Evolutionary conservation across 2,113 vertebrate species (phyloP), one percentile per base, ranked within the genome.

Genomic region (Hiodon alosoides): DNA sequence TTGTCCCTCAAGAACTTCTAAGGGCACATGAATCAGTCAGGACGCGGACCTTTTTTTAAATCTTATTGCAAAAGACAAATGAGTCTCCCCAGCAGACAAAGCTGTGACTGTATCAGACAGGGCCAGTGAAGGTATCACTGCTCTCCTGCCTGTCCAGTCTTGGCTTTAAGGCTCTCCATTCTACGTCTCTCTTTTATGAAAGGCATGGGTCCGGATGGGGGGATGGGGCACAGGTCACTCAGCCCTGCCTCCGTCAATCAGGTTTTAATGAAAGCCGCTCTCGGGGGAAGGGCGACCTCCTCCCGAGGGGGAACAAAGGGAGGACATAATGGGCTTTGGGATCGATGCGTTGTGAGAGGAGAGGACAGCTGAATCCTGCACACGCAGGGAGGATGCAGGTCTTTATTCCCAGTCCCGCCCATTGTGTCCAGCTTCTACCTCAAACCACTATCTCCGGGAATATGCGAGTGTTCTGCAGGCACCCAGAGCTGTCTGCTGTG

Each of bases 1-100:
- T 31, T 31, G 31, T 31, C 31, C 31, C 31, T 31, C 31, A 31
- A 31, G 31, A 31, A 31, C 31, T 31, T 31, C 31, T 31, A 31
- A 31, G 31, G 31, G 31, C 31, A 31, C 31, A 31, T 31, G 31
- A 31, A 31, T 31, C 31, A 31, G 31, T 31, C 31, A 31, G 31
- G 31, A 31, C 31, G 31, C 31, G 31, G 0, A 31, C 31, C 31
- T n/a, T n/a, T n/a, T 77, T 77, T 79, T 76, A 68, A 54, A 48
- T 88, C 88, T 87, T 87, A 86, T 87, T 84, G 85, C 61, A 59
- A 69, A 77, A n/a, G 69, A 79, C 77, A 74, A 80, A 78, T 46
- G 77, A 82, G 80, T 76, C 55, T 66, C 64, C 76, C 74, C 72
- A 66, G 55, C 55, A 67, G 13, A 58, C 75, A 67, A 5, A 52